Evolutionary conservation across 2,113 vertebrate species (phyloP).

Genomic region (Scomber colias): DNA sequence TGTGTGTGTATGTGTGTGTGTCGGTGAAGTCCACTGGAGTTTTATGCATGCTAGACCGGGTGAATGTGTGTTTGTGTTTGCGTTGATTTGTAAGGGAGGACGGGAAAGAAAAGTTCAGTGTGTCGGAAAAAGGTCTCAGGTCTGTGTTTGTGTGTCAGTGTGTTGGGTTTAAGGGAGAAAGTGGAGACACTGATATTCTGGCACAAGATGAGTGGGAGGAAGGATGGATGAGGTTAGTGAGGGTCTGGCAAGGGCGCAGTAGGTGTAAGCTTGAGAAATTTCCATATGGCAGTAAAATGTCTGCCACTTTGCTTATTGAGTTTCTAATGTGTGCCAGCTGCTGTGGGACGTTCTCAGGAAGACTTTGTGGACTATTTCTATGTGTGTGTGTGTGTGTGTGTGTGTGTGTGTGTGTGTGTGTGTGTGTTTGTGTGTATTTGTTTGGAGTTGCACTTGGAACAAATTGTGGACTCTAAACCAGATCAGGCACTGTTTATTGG

Average conservation of each 20-base stretch:
- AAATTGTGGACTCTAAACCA: slow-evolving; percentile 57
- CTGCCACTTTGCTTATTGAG: slow-evolving; percentile 87
- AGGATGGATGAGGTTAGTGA: slow-evolving; percentile 73
- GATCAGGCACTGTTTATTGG: slow-evolving; percentile 40
- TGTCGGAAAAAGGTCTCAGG: slow-evolving; percentile 34
- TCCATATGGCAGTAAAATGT: slow-evolving; percentile 87
- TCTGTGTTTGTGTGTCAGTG: slow-evolving; percentile 14
- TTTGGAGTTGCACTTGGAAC: slow-evolving; percentile 55
- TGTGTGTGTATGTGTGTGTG: slow-evolving; percentile 41
- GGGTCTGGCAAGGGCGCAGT: slow-evolving; percentile 67
- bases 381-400: slow-evolving; percentile 49
- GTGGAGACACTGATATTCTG: slow-evolving; percentile 64
- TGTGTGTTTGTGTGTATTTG: slow-evolving; percentile 51
- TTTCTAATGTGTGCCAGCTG: slow-evolving; percentile 87
- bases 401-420: slow-evolving; percentile 36
- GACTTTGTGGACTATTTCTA: slow-evolving; percentile 45
- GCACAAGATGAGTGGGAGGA: slow-evolving; percentile 73
- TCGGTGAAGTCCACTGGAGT: slow-evolving; percentile 38
- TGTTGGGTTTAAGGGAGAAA: slow-evolving; percentile 47
- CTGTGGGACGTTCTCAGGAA: slow-evolving; percentile 40
- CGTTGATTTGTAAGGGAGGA: slow-evolving; percentile 53
- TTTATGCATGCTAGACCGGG: slow-evolving; percentile 32
- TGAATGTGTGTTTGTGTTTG: slow-evolving; percentile 57
- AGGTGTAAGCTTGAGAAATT: slow-evolving; percentile 81
- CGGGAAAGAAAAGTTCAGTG: slow-evolving; percentile 40